Evolutionary conservation across 2,888 invertebrate species (phyloP).

Genomic region (Acrobasis consociella): DNA sequence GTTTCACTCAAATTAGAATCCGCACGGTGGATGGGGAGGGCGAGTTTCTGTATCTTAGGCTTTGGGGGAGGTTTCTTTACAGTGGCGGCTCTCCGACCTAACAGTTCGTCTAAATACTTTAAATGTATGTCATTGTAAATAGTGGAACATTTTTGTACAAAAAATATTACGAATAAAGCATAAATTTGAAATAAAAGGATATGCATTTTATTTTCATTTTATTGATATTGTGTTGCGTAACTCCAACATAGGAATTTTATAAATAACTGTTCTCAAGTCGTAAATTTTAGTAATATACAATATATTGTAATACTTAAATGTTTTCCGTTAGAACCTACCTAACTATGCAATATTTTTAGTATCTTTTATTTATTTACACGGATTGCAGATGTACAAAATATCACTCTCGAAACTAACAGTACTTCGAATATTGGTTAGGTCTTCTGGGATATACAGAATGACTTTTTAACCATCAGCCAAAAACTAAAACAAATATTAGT

Average conservation of each 20-base stretch:
- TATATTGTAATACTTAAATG: no score
- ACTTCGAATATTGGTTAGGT: no score
- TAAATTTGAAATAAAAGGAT: conserved; percentile 3
- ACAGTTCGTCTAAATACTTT: neutral
- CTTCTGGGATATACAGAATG: no score
- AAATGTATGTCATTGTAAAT: neutral
- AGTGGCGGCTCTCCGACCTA: neutral
- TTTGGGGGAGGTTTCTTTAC: no score
- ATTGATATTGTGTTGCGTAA: neutral
- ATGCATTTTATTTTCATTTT: conserved; percentile 5
- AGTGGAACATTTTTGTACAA: neutral
- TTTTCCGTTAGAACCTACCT: no score
- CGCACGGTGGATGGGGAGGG: neutral
- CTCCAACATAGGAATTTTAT: neutral
- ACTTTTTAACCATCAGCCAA: no score
- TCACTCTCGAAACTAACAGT: no score
- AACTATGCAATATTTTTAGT: no score
- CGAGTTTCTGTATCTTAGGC: neutral
- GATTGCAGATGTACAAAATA: no score
- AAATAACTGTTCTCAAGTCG: neutral
- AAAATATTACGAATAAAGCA: neutral
- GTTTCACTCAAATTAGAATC: conserved; percentile 35
- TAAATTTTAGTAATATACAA: neutral
- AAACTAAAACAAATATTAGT: no score
- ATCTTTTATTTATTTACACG: no score